These are phyloP conservation scores for Rhingia rostrata DNA, from an alignment of 2,888 invertebrate genomes.

Conservation along the genomic window DNA sequence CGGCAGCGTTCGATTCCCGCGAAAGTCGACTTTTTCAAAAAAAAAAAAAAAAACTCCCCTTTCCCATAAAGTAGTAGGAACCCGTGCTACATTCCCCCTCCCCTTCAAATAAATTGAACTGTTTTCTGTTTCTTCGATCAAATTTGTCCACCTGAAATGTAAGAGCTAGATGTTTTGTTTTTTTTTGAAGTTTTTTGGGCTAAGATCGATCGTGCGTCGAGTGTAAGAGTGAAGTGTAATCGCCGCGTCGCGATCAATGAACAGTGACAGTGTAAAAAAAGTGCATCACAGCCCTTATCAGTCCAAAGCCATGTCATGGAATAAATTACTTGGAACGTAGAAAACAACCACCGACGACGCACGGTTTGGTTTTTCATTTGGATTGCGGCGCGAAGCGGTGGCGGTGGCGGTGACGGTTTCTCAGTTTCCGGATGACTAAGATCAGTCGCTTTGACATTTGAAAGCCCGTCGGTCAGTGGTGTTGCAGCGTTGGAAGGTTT, in stretches of 20 bases:
- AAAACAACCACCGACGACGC: neutral
- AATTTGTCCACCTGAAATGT: slow-evolving; percentile 25
- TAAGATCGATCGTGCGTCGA: slow-evolving; percentile 42
- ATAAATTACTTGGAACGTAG: slow-evolving; percentile 33
- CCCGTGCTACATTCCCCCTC: neutral
- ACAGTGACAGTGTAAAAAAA: slow-evolving; percentile 2
- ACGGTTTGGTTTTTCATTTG: slow-evolving; percentile 14
- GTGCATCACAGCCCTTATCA: slow-evolving; percentile 37
- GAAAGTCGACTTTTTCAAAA: slow-evolving; percentile 55
- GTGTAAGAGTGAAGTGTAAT: neutral
- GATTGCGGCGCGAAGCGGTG: neutral
- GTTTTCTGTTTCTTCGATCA: neutral
- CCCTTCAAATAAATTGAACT: neutral
- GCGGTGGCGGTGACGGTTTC: neutral
- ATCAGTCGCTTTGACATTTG: slow-evolving; percentile 24
- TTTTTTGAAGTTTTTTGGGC: neutral
- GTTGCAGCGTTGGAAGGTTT: slow-evolving; percentile 34
- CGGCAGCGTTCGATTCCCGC: slow-evolving; percentile 59
- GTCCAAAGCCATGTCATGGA: slow-evolving; percentile 16
- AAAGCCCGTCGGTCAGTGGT: neutral
- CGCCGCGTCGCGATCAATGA: slow-evolving; percentile 3
- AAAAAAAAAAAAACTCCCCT: too few relatives aligned
- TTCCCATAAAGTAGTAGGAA: too few relatives aligned
- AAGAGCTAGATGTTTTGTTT: slow-evolving; percentile 36
- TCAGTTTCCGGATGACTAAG: slow-evolving; percentile 51